Evolutionary conservation across 2,113 vertebrate species (phyloP), one percentile per base, ranked within the genome.

Genomic region (Equus przewalskii): DNA sequence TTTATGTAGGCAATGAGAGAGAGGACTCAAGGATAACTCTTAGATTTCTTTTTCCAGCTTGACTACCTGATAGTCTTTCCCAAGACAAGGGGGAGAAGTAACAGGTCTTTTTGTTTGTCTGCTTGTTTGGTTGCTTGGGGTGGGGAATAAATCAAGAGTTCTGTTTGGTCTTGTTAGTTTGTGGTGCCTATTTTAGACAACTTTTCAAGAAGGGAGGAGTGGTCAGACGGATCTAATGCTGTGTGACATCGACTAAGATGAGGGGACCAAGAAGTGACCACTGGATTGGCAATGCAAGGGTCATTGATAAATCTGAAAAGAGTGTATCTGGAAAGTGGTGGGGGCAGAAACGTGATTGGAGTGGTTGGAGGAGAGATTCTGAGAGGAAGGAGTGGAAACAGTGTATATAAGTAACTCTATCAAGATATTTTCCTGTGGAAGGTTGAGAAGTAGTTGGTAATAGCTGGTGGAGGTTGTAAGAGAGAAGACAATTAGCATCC

Each of bases 81-180:
- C 36, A 33, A 95, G 58, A 75, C 16, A 81, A 96, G 28, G 22
- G 65, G 36, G 58, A 75, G 36, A 41, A 80, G 58, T 73, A 80
- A 49, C 13, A 60, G 12, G n/a, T 75, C 64, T 85, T 70, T 85
- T n/a, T 60, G 16, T 84, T 83, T 82, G n/a, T 54, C 41, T 54
- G 54, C 7, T 62, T 62, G 73, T 26, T 72, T 65, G 28, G 36
- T 95, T 95, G 56, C 80, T 88, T 97, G 65, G 62, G 26, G 16
- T 49, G n/a, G 22, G 95, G 56, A 58, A 58, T 73, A 89, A 89
- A 92, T 95, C 36, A 88, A 78, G 54, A 70, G 36, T 33, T 88
- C 26, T 75, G 44, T 36, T 65, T 78, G 60, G 18, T 82, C 24
- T 84, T 82, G 41, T 76, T 76, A 83, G 58, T 88, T 84, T 72